Evolutionary conservation across 2,113 vertebrate species (phyloP).

Genomic region (Bostrychus sinensis): DNA sequence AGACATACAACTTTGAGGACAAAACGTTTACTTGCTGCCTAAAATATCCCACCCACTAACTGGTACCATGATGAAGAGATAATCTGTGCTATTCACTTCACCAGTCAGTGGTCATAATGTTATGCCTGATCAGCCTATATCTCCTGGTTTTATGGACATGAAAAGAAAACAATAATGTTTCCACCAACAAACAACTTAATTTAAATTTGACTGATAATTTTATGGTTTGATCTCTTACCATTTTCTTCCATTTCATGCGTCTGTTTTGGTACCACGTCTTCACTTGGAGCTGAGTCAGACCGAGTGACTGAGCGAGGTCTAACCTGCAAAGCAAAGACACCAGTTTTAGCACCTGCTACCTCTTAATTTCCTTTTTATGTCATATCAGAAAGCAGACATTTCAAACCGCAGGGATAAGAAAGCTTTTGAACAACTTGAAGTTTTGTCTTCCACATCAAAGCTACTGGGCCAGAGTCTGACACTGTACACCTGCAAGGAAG

Average conservation of each 20-base stretch:
- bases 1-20: too few relatives aligned
- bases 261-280: constrained; percentile 99
- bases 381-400: neutral
- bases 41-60: too few relatives aligned
- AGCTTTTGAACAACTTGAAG: constrained; percentile 2
- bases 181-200: too few relatives aligned
- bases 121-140: too few relatives aligned
- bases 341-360: neutral
- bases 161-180: too few relatives aligned
- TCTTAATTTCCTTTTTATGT: neutral
- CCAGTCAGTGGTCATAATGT: too few relatives aligned
- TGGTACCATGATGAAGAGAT: too few relatives aligned
- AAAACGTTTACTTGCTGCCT: too few relatives aligned
- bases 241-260: constrained; percentile 99
- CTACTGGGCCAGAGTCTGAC: constrained; percentile 27
- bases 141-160: too few relatives aligned
- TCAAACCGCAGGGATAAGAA: constrained; percentile 4
- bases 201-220: neutral
- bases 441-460: constrained; percentile 40
- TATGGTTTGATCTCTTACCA: constrained; percentile 81
- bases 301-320: constrained; percentile 93
- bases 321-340: constrained; percentile 78
- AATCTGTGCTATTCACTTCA: too few relatives aligned
- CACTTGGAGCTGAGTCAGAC: constrained; percentile 97
- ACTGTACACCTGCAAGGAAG: constrained; percentile 51